Evolutionary conservation across 2,113 vertebrate genomes (phyloP), one percentile per base, ranked within the genome.

Genomic region (Halichoeres trimaculatus): DNA sequence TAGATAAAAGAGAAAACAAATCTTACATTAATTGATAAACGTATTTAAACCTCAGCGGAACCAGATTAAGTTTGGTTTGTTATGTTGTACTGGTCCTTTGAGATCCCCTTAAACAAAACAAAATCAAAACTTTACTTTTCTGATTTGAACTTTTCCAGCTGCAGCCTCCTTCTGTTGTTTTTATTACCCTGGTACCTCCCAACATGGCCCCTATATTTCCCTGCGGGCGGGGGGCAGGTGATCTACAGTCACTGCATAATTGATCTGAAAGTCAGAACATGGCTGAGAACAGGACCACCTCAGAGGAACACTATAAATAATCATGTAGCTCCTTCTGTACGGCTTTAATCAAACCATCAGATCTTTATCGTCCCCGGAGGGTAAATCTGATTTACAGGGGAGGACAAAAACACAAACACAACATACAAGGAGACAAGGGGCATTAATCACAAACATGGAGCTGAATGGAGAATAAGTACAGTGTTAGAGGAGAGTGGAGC

Each of bases 371-470:
- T 48, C 45, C 45, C 45, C 8, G 19, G 45, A 48, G 45, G 45
- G 13, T 9, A n/a, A 48, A n/a, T n/a, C 19, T 48, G 45, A 48
- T 48, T 48, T 48, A 48, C 45, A 48, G 45, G 2, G 7, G 45
- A 48, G 45, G 19, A 48, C 43, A 47, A 47, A 47, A 47, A 47
- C 43, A 47, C 45, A 48, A 48, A 48, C 45, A 48, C 45, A 48
- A 48, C 45, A 48, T 20, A 48, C 45, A 19, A 48, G 45, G 45
- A 48, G 45, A 48, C 45, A 20, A 2, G 45, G 45, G 7, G 9
- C 45, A 48, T 48, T 48, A n/a, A 48, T 48, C 45, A 48, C 45
- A 48, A 48, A 8, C 3, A 7, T 2, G 45, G 19, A n/a, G 45
- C 45, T 48, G 45, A 48, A 48, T 48, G 45, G 45, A 48, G 45